Evolutionary conservation across 2,797 vertebrate species (phyloP).

Genomic region (Tapera naevia): DNA sequence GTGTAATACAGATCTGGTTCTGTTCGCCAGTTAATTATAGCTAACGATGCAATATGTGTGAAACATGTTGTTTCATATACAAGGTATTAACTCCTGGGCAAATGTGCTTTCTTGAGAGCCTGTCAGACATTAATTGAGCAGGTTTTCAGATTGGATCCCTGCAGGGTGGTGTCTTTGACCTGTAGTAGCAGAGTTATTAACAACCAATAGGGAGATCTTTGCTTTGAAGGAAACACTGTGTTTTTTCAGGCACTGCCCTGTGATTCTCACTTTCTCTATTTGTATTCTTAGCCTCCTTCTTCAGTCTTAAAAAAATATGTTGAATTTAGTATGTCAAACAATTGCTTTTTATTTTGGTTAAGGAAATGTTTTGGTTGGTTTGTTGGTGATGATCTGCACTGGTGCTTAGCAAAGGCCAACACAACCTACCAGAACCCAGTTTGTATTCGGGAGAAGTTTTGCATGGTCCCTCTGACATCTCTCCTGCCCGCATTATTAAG

Average conservation of each 20-base stretch:
- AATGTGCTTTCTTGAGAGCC: neutral
- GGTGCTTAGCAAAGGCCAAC: neutral
- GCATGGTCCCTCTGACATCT: neutral
- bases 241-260: neutral
- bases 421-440: neutral
- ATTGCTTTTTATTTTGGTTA: neutral
- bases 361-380: neutral
- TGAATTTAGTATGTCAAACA: neutral
- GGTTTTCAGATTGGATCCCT: neutral
- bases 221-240: neutral
- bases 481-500: neutral
- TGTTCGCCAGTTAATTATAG: neutral
- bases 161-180: neutral
- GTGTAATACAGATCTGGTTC: neutral
- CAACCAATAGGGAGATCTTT: neutral
- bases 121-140: rapidly evolving
- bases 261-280: neutral
- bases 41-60: neutral
- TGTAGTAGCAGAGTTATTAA: rapidly evolving
- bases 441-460: neutral
- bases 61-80: neutral
- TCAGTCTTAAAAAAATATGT: neutral
- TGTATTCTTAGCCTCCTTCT: neutral
- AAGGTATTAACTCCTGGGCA: neutral
- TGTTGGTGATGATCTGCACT: neutral